phyloP scores from a whole-genome alignment of 2,113 vertebrate genomes.

The Peucedramus taeniatus region DNA sequence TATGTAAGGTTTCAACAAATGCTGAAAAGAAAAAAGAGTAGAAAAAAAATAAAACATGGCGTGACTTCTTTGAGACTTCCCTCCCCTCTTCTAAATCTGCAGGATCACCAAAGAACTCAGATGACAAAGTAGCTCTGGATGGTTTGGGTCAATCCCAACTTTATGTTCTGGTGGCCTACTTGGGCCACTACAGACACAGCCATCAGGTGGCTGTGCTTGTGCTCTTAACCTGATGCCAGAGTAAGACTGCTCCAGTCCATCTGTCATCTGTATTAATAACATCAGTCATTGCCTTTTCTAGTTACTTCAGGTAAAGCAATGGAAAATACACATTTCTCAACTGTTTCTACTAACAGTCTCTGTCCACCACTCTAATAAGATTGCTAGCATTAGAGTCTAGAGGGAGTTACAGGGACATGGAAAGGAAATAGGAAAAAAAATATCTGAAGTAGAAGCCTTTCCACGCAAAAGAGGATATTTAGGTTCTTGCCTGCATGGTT shows the following conservation, averaged over 20 bases:
- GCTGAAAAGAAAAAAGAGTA: rapidly evolving
- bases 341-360: neutral
- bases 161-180: neutral
- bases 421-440: neutral
- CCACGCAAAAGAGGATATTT: neutral
- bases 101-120: neutral
- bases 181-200: neutral
- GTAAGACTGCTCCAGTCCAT: neutral
- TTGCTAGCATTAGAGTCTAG: neutral
- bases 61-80: neutral
- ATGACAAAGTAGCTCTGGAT: neutral
- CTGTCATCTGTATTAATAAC: neutral
- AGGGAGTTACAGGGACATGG: neutral
- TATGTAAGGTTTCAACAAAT: neutral
- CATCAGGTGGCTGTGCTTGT: neutral
- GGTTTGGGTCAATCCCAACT: neutral
- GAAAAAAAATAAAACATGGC: neutral
- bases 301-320: neutral
- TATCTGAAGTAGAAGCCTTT: neutral
- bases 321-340: neutral
- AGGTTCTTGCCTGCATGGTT: neutral
- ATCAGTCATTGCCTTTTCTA: neutral
- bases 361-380: rapidly evolving
- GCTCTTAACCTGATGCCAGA: neutral
- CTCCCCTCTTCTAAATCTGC: neutral